These are phyloP conservation scores for Caenorhabditis latens DNA, from an alignment of 1,140 invertebrate species.

Conservation along the genomic window DNA sequence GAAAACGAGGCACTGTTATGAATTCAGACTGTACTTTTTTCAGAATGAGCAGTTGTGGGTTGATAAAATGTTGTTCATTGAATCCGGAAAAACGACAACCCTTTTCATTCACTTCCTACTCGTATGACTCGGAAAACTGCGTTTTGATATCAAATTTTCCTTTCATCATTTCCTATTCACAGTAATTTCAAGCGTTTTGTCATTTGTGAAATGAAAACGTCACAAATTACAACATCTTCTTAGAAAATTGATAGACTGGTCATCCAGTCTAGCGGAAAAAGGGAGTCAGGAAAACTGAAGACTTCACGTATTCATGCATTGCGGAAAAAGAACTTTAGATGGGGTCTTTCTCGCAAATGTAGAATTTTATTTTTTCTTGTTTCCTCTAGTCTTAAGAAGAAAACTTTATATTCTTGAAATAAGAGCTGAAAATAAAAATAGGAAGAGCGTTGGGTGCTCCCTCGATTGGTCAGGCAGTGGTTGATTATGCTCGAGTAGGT, in stretches of 20 bases:
- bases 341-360: not conserved
- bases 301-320: not conserved
- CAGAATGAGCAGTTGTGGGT: no score
- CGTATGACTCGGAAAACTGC: not conserved
- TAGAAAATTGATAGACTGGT: slow-evolving; percentile 7
- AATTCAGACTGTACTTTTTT: not conserved
- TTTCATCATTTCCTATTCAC: slow-evolving; percentile 18
- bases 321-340: not conserved
- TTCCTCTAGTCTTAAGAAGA: not conserved
- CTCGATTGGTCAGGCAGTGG: no score
- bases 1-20: no score
- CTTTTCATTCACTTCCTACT: no score
- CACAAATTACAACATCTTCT: not conserved
- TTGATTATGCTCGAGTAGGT: no score
- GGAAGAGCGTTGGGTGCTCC: no score
- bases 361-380: not conserved
- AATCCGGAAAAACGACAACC: no score
- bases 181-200: not conserved
- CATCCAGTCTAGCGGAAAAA: slow-evolving; percentile 4
- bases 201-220: slow-evolving; percentile 7
- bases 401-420: not conserved
- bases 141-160: slow-evolving; percentile 6
- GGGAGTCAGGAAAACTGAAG: not conserved
- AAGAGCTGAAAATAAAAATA: no score
- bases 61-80: no score